Base-by-base conservation (phyloP, 2,113 vertebrate genomes). In the Tenrec ecaudatus region DNA sequence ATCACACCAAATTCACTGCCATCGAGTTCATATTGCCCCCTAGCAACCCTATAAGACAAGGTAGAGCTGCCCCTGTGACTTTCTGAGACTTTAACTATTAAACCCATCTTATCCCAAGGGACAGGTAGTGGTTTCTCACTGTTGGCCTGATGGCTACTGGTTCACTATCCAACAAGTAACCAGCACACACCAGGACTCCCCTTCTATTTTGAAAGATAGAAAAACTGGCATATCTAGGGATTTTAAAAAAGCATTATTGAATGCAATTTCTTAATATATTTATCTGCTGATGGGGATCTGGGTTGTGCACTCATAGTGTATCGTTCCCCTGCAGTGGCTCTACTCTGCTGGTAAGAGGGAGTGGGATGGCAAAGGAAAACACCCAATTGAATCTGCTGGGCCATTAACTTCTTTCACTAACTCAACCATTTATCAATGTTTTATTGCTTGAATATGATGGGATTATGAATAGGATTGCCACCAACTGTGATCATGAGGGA, bases 381-480 rank as follows among this genome's bases (percentile, higher is more conserved):
- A 80, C 0, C 76, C 15, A 22, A 22, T 88, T 84, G 69, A 71
- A 9, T 31, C 53, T 79, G 58, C 6, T 60, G 9, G 62, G 12
- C 47, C 12, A 14, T 53, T 38, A 86, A 53, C 15, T 57, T 84
- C 57, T 12, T 95, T 60, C 47, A 82, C 9, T 78, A 8, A 73
- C 8, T 88, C 27, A 84, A 38, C 40, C 16, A 14, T 19, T 82
- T 58, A 43, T 57, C 3, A 17, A 69, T 19, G 92, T 69, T 71
- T 85, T 36, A 88, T 66, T 86, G 94, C 87, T 33, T 38, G 15
- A 89, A 53, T 83, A 36, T 33, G 58, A 79, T n/a, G 60, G 22
- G 29, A 71, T 58, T 76, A n/a, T 40, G 27, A 22, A 16, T 25
- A 20, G 79, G 73, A 53, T 19, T 76, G 53, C 15, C 31, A 43